These are phyloP conservation scores for Periplaneta americana DNA, from an alignment of 1,140 invertebrate species.

Conservation along the genomic window DNA sequence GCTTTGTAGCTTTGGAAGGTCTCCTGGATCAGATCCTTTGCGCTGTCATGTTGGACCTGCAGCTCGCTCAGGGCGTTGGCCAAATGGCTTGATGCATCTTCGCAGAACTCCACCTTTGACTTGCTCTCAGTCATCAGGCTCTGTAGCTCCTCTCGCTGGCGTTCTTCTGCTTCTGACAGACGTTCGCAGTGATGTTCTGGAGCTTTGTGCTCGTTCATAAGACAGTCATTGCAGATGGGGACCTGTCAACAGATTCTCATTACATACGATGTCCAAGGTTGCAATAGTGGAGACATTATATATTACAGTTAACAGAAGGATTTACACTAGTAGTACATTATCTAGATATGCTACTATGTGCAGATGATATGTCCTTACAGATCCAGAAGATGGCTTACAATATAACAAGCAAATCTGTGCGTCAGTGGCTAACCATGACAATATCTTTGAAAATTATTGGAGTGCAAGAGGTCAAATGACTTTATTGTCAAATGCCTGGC, in stretches of 20 bases:
- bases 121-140: conserved; percentile 65
- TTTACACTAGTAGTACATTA: no score
- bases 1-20: conserved; percentile 79
- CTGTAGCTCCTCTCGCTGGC: conserved; percentile 67
- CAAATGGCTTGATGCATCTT: conserved; percentile 62
- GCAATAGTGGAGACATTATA: no score
- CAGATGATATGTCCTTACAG: no score
- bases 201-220: conserved; percentile 70
- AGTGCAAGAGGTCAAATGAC: no score
- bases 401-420: no score
- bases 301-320: no score
- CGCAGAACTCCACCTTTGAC: conserved; percentile 65
- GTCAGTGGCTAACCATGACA: no score
- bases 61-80: conserved; percentile 77
- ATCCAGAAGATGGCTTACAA: no score
- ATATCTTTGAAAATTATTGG: no score
- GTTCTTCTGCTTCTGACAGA: conserved; percentile 64
- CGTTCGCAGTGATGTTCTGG: conserved; percentile 74
- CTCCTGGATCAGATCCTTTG: conserved; percentile 78
- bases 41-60: conserved; percentile 78
- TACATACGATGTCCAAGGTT: no score
- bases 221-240: conserved; percentile 76
- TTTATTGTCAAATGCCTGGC: no score
- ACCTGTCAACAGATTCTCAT: conserved; percentile 38
- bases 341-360: no score